Evolutionary conservation across 1,140 invertebrate species (phyloP), one percentile per base, ranked within the genome.

Genomic region (Cataglyphis hispanica): DNA sequence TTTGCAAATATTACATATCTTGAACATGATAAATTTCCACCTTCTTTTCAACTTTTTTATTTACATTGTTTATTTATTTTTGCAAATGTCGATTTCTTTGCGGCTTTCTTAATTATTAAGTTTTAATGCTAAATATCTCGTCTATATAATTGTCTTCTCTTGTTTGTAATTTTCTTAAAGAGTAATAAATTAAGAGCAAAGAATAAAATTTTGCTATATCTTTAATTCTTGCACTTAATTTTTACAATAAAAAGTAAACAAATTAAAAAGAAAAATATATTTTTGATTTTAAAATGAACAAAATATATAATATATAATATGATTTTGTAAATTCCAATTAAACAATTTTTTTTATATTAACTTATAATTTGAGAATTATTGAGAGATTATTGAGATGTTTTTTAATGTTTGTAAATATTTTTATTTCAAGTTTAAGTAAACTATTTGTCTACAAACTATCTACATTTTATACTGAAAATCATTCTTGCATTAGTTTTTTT

Each of bases 1-100:
- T 61, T 31, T 63, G 27, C 61, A 63, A 50, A 31, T 8, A 34
- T 63, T 63, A 63, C 7, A 34, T 46, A 46, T 46, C 43, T 50
- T 16, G 4, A 50, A 50, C 19, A 50, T 0, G 46, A 19, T 50
- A 19, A 50, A 46, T 11, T 13, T 46, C 10, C 3, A 46, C 0
- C 2, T 46, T 22, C n/a, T 58, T 58, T 58, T 2, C 16, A 58
- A n/a, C n/a, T 22, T 22, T 58, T 22, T 22, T 58, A 22, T 58
- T 58, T n/a, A 58, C n/a, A 58, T 22, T 58, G 1, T n/a, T 53
- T 53, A 56, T 56, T 69, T 43, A n/a, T 25, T 66, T 67, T 67
- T 67, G 43, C 13, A 46, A 67, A 22, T 7, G 1, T 6, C 6
- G 6, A 43, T 67, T 43, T 69, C 2, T 46, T 46, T 46, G 13